Evolutionary conservation across 2,797 vertebrate species (phyloP).

Genomic region (Pyrrhura leucotis): DNA sequence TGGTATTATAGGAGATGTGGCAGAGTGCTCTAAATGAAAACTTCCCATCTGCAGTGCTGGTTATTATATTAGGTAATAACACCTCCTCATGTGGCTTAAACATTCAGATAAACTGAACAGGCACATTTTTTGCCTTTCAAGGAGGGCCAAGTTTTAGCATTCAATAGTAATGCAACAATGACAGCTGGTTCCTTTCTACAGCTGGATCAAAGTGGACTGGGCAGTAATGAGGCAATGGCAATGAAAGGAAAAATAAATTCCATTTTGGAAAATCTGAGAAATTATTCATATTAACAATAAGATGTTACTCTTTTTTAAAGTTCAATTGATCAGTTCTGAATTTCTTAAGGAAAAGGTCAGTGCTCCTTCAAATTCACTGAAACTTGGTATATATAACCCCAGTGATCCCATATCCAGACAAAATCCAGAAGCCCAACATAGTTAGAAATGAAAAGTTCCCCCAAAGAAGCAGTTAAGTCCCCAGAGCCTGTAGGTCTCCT

Average conservation of each 20-base stretch:
- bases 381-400: background rate
- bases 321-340: background rate
- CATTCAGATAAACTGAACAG: background rate
- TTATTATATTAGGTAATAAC: background rate
- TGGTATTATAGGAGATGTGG: background rate
- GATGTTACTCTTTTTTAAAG: background rate
- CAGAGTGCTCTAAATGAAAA: background rate
- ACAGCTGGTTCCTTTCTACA: background rate
- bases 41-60: background rate
- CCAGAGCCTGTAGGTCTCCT: background rate
- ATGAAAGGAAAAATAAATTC: background rate
- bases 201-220: background rate
- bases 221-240: background rate
- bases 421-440: background rate
- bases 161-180: rapidly evolving
- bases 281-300: background rate
- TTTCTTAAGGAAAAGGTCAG: background rate
- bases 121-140: background rate
- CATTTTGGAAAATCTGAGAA: background rate
- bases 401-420: background rate
- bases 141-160: background rate
- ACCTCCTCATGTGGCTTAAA: background rate
- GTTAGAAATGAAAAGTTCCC: background rate
- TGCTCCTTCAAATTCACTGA: background rate
- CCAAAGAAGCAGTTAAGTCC: background rate